Base-by-base conservation (phyloP, 1,140 invertebrate genomes). In the Drosophila tani region DNA sequence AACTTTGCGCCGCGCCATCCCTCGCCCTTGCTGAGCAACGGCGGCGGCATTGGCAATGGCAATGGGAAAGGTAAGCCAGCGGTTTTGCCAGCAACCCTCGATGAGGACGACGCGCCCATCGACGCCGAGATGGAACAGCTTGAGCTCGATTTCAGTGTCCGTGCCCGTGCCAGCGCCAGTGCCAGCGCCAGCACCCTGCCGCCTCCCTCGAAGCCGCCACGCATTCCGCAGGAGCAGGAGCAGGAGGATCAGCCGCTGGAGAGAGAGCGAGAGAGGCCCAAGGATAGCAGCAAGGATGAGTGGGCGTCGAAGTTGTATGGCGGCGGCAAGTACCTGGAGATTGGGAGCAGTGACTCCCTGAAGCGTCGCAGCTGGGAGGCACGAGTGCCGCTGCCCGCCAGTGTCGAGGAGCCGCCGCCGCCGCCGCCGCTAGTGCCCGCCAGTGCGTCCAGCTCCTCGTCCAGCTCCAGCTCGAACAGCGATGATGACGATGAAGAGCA, bases 241-340 rank as follows among this genome's bases (percentile, higher is more conserved):
- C 32, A 73, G 49, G n/a, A 15, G 14, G 32, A 40, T 50, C 46
- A 29, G 46, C 15, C 15, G 4, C 19, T 53, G 38, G 66, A 69
- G 24, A 35, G 32, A 9, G 75, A 60, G 29, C 40, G 32, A 9
- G 75, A 60, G 32, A 53, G 19, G 19, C 49, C 15, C 24, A 62
- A n/a, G 56, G 57, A 29, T n/a, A 65, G 12, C 29, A 41, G n/a
- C 24, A 69, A 63, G 74, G 96, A 97, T 92, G 97, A 97, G 87
- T 97, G 96, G 97, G 96, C 96, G 51, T 95, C 96, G 56, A 97
- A 97, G 92, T 93, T 97, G 15, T 96, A 96, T 86, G 95, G 96
- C 40, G 51, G 66, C 21, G 63, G 62, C 43, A 95, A 95, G 75
- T 94, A 94, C 70, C 50, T 91, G 15, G 91, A 93, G 29, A 84